phyloP scores from a whole-genome alignment of 2,113 vertebrate species.

The Protobothrops flavoviridis region DNA sequence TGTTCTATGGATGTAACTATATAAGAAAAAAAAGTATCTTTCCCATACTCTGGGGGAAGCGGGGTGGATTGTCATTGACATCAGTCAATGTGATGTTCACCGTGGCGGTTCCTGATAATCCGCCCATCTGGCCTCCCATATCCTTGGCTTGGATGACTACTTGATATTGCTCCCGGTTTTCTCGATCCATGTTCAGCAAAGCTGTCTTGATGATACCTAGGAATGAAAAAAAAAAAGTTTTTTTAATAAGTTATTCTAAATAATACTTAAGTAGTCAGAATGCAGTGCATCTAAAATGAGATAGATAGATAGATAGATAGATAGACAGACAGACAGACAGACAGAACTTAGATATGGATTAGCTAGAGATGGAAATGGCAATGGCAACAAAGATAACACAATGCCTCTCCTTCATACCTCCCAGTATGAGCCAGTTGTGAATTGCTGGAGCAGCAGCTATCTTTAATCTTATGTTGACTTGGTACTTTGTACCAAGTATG shows the following conservation, averaged over 20 bases:
- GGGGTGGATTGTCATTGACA: constrained; percentile 92
- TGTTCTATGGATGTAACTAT: not conserved
- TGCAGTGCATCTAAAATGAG: not conserved
- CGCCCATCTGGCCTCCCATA: constrained; percentile 97
- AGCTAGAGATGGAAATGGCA: not conserved
- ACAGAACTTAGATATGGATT: not conserved
- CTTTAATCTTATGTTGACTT: not conserved
- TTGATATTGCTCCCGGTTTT: constrained; percentile 90
- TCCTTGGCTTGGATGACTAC: constrained; percentile 97
- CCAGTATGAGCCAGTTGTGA: not conserved
- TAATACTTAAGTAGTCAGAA: constrained; percentile 14
- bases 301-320: not conserved
- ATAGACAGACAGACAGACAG: not conserved
- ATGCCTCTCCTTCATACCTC: not conserved
- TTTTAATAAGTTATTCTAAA: constrained; percentile 27
- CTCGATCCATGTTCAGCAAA: constrained; percentile 92
- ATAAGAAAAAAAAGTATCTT: constrained; percentile 8
- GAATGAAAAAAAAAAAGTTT: constrained; percentile 50
- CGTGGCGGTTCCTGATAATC: constrained; percentile 89
- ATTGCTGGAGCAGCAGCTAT: not conserved
- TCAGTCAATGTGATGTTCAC: constrained; percentile 92
- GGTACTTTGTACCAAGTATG: not conserved
- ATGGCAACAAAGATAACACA: not conserved
- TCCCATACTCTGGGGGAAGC: constrained; percentile 89
- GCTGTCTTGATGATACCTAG: constrained; percentile 93